These are phyloP conservation scores for Xiphophorus birchmanni DNA, from an alignment of 2,797 vertebrate genomes.

Conservation along the genomic window DNA sequence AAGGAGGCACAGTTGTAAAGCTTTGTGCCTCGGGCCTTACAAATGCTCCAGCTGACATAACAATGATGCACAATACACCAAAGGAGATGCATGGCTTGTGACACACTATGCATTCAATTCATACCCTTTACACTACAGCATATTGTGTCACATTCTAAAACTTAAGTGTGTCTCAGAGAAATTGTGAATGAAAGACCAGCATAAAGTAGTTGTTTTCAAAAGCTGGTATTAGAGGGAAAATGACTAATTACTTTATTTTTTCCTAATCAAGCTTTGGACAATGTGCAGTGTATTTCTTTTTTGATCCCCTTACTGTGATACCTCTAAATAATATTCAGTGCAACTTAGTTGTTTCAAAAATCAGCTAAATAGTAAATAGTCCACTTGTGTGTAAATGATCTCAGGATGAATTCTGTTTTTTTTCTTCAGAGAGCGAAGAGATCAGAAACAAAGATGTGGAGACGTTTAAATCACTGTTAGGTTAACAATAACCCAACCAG, in stretches of 20 bases:
- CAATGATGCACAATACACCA: background rate
- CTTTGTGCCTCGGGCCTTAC: background rate
- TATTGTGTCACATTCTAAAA: background rate
- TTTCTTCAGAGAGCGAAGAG: background rate
- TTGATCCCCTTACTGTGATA: background rate
- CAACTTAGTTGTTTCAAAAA: background rate
- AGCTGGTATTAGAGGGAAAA: background rate
- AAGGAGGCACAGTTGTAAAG: background rate
- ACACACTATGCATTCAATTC: background rate
- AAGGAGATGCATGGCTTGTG: background rate
- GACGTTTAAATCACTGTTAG: background rate
- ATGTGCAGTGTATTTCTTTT: background rate
- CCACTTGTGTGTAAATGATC: background rate
- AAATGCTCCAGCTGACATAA: background rate
- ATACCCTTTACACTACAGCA: background rate
- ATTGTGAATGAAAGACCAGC: background rate
- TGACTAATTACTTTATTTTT: background rate
- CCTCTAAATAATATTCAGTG: background rate
- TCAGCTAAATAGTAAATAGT: background rate
- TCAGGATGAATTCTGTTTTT: background rate
- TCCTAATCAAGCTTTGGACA: background rate
- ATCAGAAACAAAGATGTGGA: background rate
- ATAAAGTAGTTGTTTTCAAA: background rate
- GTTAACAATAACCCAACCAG: background rate
- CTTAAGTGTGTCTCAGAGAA: background rate